Base-by-base conservation (phyloP, 1,140 invertebrate species). In the Drosophila bocki region DNA sequence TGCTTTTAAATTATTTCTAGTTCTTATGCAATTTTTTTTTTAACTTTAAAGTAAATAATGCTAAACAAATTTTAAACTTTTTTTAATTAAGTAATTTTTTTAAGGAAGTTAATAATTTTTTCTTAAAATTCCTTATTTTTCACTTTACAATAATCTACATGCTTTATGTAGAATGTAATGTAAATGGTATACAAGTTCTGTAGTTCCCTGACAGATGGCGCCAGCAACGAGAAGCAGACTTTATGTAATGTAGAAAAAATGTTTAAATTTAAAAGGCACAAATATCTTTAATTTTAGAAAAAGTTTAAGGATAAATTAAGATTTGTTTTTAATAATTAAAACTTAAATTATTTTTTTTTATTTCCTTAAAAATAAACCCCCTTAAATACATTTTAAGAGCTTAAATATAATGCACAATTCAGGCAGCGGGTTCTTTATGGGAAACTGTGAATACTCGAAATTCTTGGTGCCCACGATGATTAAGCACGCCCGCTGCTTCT, bases 391-490 rank as follows among this genome's bases (percentile, higher is more conserved):
- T 5, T 15, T 37, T 54, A 11, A 9, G 17, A 22, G 7, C 7
- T 22, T 6, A 22, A 39, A 22, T 37, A 0, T 15, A 0, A 22
- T 6, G 9, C 13, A 22, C 7, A 26, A 39, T 56, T n/a, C 19
- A 22, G 37, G 11, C 13, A 1, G 13, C 33, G 13, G 35, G 7
- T 11, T 7, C 22, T 26, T 26, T 3, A 39, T 58, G 11, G 22
- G 15, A 29, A 42, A 26, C 29, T 13, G 32, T 33, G 29, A 33
- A 58, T 58, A 44, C 35, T 58, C 15, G 22, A 58, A 29, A 58
- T 58, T 58, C 22, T 42, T 58, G 15, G 7, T 29, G 22, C n/a
- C 7, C 22, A 58, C 54, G 7, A 26, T 57, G 35, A 57, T 44
- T 32, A 39, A 29, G n/a, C 26, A 19, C 7, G 15, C 11, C 56